Conservation (phyloP, 1,140 invertebrate species). For the Drosophila navojoa region DNA sequence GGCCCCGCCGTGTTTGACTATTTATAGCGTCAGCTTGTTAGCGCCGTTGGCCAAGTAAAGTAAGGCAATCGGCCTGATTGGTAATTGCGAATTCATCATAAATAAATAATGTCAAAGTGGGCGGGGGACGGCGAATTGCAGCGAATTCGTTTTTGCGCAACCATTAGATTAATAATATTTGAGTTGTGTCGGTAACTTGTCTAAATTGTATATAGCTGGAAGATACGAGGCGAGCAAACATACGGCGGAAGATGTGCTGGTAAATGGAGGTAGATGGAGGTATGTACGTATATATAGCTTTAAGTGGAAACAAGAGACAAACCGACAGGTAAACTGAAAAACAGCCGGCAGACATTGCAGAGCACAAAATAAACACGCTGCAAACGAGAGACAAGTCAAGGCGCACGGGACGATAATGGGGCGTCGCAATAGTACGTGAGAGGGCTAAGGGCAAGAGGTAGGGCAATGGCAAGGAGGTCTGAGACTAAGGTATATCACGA, state of each 20-base stretch:
- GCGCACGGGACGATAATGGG: background rate
- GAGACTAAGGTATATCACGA: background rate
- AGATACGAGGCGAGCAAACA: constrained; percentile 3
- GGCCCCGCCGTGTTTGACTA: background rate
- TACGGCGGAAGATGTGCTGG: background rate
- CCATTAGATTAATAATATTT: constrained; percentile 77
- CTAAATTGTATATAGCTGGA: constrained; percentile 60
- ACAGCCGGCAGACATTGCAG: constrained; percentile 56
- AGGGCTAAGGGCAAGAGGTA: background rate
- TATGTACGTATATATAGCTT: background rate
- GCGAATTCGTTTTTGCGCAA: constrained; percentile 37
- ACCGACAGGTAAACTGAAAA: constrained; percentile 56
- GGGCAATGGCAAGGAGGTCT: background rate
- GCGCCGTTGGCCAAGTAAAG: background rate
- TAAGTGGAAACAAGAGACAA: constrained; percentile 2
- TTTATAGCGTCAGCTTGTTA: background rate
- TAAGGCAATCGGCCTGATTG: background rate
- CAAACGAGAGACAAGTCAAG: constrained; percentile 55
- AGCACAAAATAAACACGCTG: constrained; percentile 63
- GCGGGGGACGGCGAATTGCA: constrained; percentile 7
- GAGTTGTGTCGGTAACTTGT: constrained; percentile 69
- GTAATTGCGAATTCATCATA: constrained; percentile 2
- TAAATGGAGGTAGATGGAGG: background rate
- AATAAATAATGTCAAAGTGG: constrained; percentile 6
- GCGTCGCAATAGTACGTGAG: background rate